phyloP scores from a whole-genome alignment of 2,113 vertebrate species.

The Sinocyclocheilus anshuiensis region DNA sequence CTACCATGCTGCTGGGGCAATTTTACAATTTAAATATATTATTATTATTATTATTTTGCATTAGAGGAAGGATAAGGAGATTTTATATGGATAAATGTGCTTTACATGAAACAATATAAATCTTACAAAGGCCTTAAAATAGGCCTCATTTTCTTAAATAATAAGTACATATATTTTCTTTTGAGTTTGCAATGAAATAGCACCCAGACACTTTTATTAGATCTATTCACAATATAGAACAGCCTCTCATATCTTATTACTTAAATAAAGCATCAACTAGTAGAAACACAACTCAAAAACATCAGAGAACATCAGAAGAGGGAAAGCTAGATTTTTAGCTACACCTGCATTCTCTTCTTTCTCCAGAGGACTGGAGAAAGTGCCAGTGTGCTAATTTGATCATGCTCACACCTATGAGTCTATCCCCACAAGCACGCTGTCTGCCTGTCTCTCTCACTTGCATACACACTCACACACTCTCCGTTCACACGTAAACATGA shows the following conservation, averaged over 20 bases:
- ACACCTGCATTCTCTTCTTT: constrained; percentile 12
- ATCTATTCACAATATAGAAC: not conserved
- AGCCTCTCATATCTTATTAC: not conserved
- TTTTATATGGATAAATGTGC: not conserved
- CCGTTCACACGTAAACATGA: constrained; percentile 10
- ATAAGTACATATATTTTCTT: not conserved
- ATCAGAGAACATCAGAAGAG: not conserved
- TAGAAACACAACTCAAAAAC: not conserved
- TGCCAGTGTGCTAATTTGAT: constrained; percentile 46
- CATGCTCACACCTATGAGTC: constrained; percentile 34
- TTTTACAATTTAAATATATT: not conserved
- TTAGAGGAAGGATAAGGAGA: not conserved
- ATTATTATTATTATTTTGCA: not conserved
- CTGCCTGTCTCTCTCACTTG: constrained; percentile 14
- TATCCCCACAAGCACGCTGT: constrained; percentile 21
- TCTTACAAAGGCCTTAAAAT: not conserved
- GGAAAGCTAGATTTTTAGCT: constrained; percentile 5
- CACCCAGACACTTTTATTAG: not conserved
- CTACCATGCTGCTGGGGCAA: not conserved
- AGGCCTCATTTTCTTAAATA: not conserved
- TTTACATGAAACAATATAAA: not conserved
- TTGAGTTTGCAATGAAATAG: not conserved
- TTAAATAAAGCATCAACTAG: not conserved
- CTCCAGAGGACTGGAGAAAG: constrained; percentile 10
- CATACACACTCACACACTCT: constrained; percentile 8